Conservation (phyloP, 35 echinoderm and acorn worm species). For the Holothuria glaberrima region DNA sequence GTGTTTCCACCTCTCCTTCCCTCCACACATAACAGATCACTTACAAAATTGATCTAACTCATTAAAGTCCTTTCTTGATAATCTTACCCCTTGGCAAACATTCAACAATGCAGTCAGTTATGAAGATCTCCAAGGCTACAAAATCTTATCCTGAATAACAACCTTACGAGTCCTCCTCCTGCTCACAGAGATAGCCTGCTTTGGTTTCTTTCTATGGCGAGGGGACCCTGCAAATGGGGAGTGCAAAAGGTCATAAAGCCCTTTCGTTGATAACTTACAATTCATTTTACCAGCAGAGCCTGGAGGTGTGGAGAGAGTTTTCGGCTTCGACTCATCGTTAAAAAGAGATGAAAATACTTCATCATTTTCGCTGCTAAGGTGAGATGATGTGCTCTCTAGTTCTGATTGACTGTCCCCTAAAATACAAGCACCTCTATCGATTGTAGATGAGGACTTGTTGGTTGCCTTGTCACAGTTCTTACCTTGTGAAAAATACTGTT, state of each 20-base stretch:
- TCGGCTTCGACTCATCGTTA: background rate
- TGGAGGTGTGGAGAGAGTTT: conserved; percentile 1
- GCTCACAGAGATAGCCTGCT: background rate
- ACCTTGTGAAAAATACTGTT: background rate
- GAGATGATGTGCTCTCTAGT: background rate
- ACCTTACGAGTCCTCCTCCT: background rate
- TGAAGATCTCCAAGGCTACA: background rate
- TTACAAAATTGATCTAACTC: too few relatives aligned
- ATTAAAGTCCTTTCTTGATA: too few relatives aligned
- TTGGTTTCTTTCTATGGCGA: background rate
- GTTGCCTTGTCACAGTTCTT: too few relatives aligned
- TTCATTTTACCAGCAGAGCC: background rate
- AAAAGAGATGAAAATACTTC: conserved; percentile 29
- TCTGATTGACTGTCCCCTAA: background rate
- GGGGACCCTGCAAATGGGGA: conserved; percentile 44
- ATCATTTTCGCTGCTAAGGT: conserved; percentile 16
- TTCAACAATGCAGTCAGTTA: background rate
- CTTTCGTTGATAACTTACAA: conserved; percentile 26
- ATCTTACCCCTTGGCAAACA: too few relatives aligned
- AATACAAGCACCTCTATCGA: background rate
- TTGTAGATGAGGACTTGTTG: background rate
- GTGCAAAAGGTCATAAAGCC: conserved; percentile 33
- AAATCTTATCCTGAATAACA: background rate
- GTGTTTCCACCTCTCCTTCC: too few relatives aligned
- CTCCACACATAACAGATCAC: too few relatives aligned